phyloP scores from a whole-genome alignment of 2,888 invertebrate genomes.

The Allacma fusca region DNA sequence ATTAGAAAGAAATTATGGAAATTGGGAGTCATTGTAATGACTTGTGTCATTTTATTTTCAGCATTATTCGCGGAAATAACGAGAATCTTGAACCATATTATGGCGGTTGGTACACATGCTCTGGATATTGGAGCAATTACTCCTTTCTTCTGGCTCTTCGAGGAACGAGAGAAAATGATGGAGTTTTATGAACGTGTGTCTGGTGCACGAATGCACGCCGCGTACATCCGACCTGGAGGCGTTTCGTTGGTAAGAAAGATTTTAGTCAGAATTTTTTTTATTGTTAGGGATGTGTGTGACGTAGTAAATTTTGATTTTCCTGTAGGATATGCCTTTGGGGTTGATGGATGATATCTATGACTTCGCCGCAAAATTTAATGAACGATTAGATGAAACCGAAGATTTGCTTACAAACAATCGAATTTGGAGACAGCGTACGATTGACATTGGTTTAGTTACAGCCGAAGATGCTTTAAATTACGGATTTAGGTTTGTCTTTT shows the following conservation, averaged over 20 bases:
- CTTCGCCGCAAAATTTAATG: conserved; percentile 82
- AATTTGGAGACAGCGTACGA: conserved; percentile 92
- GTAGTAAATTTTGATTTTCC: too few species aligned
- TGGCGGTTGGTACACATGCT: conserved; percentile 97
- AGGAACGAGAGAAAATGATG: conserved; percentile 98
- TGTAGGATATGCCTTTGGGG: conserved; percentile 96
- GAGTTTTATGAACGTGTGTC: conserved; percentile 99
- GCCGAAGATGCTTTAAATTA: conserved; percentile 94
- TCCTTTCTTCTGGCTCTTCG: conserved; percentile 99
- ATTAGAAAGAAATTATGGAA: too few species aligned
- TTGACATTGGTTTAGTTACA: conserved; percentile 87
- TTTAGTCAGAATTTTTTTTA: too few species aligned
- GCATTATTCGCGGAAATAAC: conserved; percentile 96
- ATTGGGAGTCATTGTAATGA: too few species aligned
- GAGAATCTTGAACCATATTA: conserved; percentile 93
- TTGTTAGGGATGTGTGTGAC: too few species aligned
- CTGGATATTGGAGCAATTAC: conserved; percentile 97
- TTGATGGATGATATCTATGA: conserved; percentile 97
- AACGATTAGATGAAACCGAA: conserved; percentile 96
- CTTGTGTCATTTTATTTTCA: too few species aligned
- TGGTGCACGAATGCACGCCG: conserved; percentile 99
- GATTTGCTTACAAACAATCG: conserved; percentile 91
- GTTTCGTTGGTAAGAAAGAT: conserved; percentile 81
- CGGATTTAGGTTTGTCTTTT: conserved; percentile 87
- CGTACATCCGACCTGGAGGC: conserved; percentile 96